Conservation (phyloP, 2,797 vertebrate genomes). For the Sebastes nivosus region DNA sequence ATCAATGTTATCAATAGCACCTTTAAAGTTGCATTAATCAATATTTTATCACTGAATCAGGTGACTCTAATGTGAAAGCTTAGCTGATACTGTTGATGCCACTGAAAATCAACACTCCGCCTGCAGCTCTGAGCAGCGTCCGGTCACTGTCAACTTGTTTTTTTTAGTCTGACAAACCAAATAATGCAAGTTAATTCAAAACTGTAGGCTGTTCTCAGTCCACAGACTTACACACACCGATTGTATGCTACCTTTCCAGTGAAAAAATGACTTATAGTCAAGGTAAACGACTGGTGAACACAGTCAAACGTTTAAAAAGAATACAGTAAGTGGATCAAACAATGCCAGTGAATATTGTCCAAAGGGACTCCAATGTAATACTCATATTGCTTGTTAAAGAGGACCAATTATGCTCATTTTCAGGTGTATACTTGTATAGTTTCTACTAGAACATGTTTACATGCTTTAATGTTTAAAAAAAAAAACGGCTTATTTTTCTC, state of each 20-base stretch:
- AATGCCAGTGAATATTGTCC: background rate
- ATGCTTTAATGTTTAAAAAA: no score
- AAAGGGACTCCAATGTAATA: background rate
- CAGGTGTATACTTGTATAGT: no score
- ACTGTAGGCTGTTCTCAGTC: background rate
- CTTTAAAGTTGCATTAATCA: background rate
- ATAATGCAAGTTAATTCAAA: background rate
- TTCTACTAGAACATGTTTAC: no score
- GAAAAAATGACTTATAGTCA: background rate
- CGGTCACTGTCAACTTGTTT: background rate
- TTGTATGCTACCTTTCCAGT: background rate
- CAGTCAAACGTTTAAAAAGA: background rate
- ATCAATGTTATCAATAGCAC: no score
- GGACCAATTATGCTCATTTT: no score
- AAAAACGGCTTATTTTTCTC: no score
- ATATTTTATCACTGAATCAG: background rate
- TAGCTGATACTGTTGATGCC: background rate
- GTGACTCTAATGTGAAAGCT: background rate
- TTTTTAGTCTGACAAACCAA: background rate
- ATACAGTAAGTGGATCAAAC: background rate
- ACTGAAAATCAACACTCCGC: background rate
- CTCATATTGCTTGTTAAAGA: no score
- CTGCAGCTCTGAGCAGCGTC: background rate
- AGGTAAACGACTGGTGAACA: background rate
- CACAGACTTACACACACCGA: background rate